Base-by-base conservation (phyloP, 2,113 vertebrate species). In the Marmota flaviventris region DNA sequence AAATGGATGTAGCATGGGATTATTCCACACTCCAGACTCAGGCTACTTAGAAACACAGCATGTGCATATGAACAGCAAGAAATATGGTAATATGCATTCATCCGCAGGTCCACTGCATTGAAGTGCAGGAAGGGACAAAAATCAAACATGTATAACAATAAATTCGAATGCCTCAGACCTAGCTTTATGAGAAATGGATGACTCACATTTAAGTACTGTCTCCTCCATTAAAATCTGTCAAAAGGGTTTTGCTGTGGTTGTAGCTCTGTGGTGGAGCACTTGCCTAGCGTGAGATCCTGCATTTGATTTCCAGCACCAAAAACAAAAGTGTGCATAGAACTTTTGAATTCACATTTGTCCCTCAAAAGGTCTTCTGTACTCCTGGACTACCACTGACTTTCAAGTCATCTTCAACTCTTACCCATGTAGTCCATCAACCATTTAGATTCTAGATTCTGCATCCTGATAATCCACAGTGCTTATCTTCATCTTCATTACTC, bases 141-240 rank as follows among this genome's bases (percentile, higher is more conserved):
- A 48, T 42, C 42, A 37, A 75, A 88, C 10, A 67, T 37, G n/a
- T 1, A 6, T 42, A 51, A 58, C 5, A 42, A 75, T 65, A 53
- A 61, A 86, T 86, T 73, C 63, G 7, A 69, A 69, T 88, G 76
- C 25, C 18, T 29, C 37, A 67, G 67, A 73, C n/a, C 29, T 67
- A 81, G n/a, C 37, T 92, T 82, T 58, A 37, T 83, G 58, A 83
- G 69, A 75, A 95, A 88, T 69, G 25, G 45, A 92, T 37, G 69
- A 67, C 84, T 79, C 37, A 37, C 77, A 79, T 48, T 77, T 88
- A 87, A 79, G 61, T 14, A 72, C 51, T 75, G 45, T 65, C 34
- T 88, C 76, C 32, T 82, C 48, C 34, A 18, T 67, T 45, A 82
- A 91, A 85, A 91, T 56, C 17, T 69, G 37, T 72, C 69, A 13